These are phyloP conservation scores for Malacoraja senta DNA, from an alignment of 2,797 vertebrate species.

Conservation along the genomic window DNA sequence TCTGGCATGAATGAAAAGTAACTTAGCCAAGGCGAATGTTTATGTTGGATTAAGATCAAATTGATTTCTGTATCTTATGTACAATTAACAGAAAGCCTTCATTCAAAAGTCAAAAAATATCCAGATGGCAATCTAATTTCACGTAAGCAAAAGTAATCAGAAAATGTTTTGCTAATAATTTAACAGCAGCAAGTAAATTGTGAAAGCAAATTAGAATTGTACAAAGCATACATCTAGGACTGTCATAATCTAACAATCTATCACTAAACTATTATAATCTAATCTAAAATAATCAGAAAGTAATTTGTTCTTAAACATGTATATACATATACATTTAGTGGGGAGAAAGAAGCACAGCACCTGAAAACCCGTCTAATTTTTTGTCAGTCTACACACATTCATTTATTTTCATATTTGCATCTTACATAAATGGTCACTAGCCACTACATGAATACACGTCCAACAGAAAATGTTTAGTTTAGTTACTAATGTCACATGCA, in stretches of 20 bases:
- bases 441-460: neutral
- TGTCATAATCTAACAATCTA: neutral
- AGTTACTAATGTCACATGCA: too few relatives aligned
- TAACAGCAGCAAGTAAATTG: neutral
- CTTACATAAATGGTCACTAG: neutral
- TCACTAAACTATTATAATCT: too few relatives aligned
- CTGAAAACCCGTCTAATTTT: neutral
- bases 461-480: too few relatives aligned
- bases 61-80: neutral
- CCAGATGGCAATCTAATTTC: neutral
- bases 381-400: neutral
- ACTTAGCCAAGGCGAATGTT: neutral
- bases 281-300: neutral
- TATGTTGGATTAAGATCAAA: neutral
- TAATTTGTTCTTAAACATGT: neutral
- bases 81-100: neutral
- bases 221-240: neutral
- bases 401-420: neutral
- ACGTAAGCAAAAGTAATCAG: neutral
- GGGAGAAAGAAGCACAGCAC: too few relatives aligned
- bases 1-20: neutral
- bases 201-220: neutral
- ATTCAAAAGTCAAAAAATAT: neutral
- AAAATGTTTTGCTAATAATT: neutral
- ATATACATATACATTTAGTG: neutral